These are phyloP conservation scores for Vesta saturnalis DNA, from an alignment of 2,888 invertebrate genomes.

Conservation along the genomic window DNA sequence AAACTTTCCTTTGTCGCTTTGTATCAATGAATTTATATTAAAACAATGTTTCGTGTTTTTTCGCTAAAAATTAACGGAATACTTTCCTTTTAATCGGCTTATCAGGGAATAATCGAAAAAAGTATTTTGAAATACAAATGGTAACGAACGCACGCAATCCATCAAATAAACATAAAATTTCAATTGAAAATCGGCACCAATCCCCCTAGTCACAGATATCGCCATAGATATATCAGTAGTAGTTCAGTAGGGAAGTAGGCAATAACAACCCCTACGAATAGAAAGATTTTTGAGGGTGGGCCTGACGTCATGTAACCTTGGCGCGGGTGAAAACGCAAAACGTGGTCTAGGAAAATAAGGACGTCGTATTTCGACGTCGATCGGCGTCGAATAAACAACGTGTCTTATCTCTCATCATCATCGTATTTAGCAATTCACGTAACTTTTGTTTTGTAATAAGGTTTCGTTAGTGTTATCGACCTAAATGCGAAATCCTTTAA, in stretches of 20 bases:
- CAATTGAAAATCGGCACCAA: constrained; percentile 14
- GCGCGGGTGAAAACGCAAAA: constrained; percentile 39
- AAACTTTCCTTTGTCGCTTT: no score
- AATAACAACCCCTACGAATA: constrained; percentile 37
- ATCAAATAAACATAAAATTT: constrained; percentile 23
- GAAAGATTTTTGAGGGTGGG: constrained; percentile 27
- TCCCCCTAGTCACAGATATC: constrained; percentile 21
- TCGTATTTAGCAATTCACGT: background rate
- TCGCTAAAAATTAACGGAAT: no score
- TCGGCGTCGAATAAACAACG: constrained; percentile 27
- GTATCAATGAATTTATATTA: no score
- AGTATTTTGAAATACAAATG: background rate
- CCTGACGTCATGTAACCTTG: constrained; percentile 47
- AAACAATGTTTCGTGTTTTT: no score
- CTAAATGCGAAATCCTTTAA: background rate
- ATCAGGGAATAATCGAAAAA: background rate
- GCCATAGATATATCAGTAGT: constrained; percentile 34
- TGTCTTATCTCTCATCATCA: background rate
- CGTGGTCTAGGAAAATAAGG: constrained; percentile 37
- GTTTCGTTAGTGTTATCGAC: constrained; percentile 1
- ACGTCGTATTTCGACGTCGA: constrained; percentile 38
- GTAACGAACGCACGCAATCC: background rate
- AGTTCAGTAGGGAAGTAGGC: constrained; percentile 54
- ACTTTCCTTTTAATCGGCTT: no score
- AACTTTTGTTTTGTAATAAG: background rate